Percentiles rank a stretch among this genome's conserved stretches.
Evolutionary conservation across 2,888 invertebrate genomes (phyloP).

Genomic region (Drosophila borborema): DNA sequence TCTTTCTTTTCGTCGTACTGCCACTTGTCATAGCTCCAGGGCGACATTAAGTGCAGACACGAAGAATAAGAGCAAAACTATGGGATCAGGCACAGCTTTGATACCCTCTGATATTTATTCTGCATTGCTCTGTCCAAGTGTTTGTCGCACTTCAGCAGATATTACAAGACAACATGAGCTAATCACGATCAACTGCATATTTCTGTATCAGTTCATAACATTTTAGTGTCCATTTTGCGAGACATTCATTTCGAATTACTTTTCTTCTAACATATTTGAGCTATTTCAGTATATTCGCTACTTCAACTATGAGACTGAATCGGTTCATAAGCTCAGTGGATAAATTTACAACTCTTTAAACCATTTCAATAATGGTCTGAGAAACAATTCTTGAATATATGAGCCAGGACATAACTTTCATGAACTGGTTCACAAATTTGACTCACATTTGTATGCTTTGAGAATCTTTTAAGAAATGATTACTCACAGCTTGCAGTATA

Average conservation of each 20-base stretch:
- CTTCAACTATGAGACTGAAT: neutral
- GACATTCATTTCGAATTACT: neutral
- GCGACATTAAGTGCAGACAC: slow-evolving; percentile 42
- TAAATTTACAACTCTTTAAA: neutral
- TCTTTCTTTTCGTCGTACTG: slow-evolving; percentile 33
- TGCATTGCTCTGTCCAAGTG: neutral
- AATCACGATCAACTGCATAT: neutral
- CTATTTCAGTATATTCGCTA: neutral
- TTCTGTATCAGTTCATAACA: neutral
- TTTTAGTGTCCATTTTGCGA: neutral
- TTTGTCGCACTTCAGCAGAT: neutral
- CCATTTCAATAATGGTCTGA: neutral
- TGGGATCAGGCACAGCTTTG: neutral
- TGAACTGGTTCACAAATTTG: too few species aligned
- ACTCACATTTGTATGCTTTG: too few species aligned
- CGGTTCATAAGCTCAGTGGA: too few species aligned
- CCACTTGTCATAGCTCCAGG: slow-evolving; percentile 46
- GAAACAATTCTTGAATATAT: too few species aligned
- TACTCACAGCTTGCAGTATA: too few species aligned
- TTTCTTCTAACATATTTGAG: neutral
- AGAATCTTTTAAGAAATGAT: too few species aligned
- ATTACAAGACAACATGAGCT: neutral
- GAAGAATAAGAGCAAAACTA: neutral
- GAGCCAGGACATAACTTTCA: too few species aligned
- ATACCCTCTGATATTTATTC: slow-evolving; percentile 15